phyloP scores from a whole-genome alignment of 2,113 vertebrate species.

The Coturnix japonica region DNA sequence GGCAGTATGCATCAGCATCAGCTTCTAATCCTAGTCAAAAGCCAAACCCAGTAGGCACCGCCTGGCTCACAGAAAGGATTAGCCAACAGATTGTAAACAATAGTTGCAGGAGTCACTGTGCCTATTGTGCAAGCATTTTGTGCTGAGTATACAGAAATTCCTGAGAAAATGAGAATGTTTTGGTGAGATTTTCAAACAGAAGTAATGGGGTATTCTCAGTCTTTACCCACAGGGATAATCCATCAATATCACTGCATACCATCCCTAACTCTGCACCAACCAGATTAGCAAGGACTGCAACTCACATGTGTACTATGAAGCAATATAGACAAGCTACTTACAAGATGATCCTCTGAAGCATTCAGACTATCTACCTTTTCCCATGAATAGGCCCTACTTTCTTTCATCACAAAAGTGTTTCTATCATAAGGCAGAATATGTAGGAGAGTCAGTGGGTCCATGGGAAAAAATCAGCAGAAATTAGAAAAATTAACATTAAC shows the following conservation, averaged over 20 bases:
- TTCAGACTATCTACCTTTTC: not conserved
- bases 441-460: not conserved
- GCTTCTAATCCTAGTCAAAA: constrained; percentile 44
- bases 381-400: not conserved
- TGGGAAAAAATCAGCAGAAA: not conserved
- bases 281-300: not conserved
- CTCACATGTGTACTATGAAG: not conserved
- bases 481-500: not conserved
- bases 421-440: not conserved
- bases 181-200: constrained; percentile 10
- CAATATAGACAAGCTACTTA: constrained; percentile 41
- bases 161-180: constrained; percentile 38
- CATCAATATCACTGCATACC: not conserved
- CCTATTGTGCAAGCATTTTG: constrained; percentile 40
- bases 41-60: constrained; percentile 43
- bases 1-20: constrained; percentile 18
- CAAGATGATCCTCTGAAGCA: constrained; percentile 1
- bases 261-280: constrained; percentile 1
- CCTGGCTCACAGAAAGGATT: constrained; percentile 51
- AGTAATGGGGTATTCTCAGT: not conserved
- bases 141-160: constrained; percentile 48
- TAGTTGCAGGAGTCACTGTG: not conserved
- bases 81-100: constrained; percentile 50
- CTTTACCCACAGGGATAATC: not conserved
- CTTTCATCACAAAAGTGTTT: not conserved